Evolutionary conservation across 2,797 vertebrate genomes (phyloP).

Genomic region (Harpagifer antarcticus): DNA sequence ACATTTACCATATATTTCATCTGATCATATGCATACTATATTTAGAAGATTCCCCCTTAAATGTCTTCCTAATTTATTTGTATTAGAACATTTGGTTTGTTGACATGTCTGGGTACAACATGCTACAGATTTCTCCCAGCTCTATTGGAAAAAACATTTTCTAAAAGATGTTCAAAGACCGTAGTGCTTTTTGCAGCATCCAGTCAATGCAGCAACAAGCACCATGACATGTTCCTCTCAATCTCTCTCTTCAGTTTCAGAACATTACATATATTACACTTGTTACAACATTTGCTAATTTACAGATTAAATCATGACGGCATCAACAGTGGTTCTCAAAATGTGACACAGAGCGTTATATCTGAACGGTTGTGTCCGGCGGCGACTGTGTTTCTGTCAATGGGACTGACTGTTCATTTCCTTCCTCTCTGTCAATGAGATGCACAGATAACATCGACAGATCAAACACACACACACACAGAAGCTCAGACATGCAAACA

Average conservation of each 20-base stretch:
- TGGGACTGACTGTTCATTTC: conserved; percentile 51
- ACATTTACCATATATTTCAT: no score
- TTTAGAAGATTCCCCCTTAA: no score
- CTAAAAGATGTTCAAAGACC: not conserved
- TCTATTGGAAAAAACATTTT: not conserved
- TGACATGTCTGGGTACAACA: not conserved
- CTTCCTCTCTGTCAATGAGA: conserved; percentile 58
- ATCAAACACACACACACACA: conserved; percentile 45
- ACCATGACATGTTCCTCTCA: no score
- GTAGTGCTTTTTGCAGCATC: not conserved
- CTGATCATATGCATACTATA: no score
- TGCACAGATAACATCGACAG: conserved; percentile 65
- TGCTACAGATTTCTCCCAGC: not conserved
- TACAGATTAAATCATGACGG: not conserved
- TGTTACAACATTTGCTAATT: not conserved
- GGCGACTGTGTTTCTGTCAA: conserved; percentile 14
- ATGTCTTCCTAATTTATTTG: no score
- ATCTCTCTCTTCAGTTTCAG: not conserved
- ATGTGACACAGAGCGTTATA: not conserved
- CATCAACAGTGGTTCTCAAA: not conserved
- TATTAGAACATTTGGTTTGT: not conserved
- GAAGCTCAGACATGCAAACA: conserved; percentile 7
- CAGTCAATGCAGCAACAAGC: not conserved
- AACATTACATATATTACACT: not conserved
- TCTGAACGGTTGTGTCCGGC: conserved; percentile 11